Conservation (phyloP, 2,797 vertebrate species). For the Paramormyrops hopkinsi region DNA sequence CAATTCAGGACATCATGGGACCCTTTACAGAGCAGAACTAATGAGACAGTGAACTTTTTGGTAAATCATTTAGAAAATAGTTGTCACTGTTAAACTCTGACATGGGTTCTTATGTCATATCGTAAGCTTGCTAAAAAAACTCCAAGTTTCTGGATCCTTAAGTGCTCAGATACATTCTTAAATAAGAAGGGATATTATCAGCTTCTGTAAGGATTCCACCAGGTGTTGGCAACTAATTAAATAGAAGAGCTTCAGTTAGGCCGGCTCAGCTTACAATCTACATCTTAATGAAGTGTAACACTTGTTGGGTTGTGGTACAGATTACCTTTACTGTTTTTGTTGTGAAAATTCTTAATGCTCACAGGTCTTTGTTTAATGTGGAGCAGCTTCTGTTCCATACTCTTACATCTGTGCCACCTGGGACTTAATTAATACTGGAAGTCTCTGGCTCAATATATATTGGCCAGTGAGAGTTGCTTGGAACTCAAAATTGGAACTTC, state of each 20-base stretch:
- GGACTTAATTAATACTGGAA: not conserved
- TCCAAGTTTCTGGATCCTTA: not conserved
- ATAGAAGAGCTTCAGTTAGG: not conserved
- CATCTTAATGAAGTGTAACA: conserved; percentile 1
- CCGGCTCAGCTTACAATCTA: not conserved
- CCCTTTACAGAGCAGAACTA: not conserved
- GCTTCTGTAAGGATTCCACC: not conserved
- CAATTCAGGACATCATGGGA: not conserved
- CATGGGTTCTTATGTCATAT: not conserved
- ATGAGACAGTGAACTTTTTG: not conserved
- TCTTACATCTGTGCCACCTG: not conserved
- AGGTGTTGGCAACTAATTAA: not conserved
- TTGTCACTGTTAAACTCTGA: not conserved
- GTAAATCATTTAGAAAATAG: not conserved
- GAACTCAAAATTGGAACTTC: not conserved
- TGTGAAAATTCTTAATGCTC: not conserved
- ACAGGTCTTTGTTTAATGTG: not conserved
- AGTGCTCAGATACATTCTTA: not conserved
- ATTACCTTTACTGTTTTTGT: conserved; percentile 2
- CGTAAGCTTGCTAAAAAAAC: not conserved
- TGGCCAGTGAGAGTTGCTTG: not conserved
- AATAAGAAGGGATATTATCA: not conserved
- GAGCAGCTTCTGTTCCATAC: not conserved
- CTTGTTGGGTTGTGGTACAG: not conserved
- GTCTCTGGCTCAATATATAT: not conserved